These are phyloP conservation scores for Porites divaricata DNA, from an alignment of 92 coral and sea anemone species.

Conservation along the genomic window DNA sequence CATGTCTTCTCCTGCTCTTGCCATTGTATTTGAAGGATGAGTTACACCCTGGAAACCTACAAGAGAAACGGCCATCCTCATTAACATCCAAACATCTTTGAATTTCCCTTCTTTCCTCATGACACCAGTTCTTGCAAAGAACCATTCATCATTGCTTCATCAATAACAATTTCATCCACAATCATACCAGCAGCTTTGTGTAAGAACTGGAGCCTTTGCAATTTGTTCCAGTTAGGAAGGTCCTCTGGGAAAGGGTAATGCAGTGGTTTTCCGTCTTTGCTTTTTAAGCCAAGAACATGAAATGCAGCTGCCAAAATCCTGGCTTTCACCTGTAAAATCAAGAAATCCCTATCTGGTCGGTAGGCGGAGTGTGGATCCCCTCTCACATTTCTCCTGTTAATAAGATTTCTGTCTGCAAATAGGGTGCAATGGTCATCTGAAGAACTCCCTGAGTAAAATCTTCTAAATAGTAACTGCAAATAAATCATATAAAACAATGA, in stretches of 20 bases:
- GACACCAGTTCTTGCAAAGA: slow-evolving; percentile 6
- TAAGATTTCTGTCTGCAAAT: slow-evolving; percentile 35
- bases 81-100: slow-evolving; percentile 37
- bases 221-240: slow-evolving; percentile 4
- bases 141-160: slow-evolving; percentile 30
- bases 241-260: slow-evolving; percentile 24
- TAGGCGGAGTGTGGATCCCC: slow-evolving; percentile 59
- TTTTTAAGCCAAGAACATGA: slow-evolving; percentile 38
- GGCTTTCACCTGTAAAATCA: slow-evolving; percentile 36
- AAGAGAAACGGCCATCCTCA: slow-evolving; percentile 67
- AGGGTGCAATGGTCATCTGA: slow-evolving; percentile 48
- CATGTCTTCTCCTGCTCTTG: slow-evolving; percentile 66
- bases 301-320: slow-evolving; percentile 36
- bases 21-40: slow-evolving; percentile 70
- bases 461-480: background rate
- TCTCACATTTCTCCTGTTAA: slow-evolving; percentile 47
- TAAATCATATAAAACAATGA: background rate
- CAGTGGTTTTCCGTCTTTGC: background rate
- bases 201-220: background rate
- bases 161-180: slow-evolving; percentile 39
- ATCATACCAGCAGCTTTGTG: slow-evolving; percentile 28
- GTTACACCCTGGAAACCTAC: slow-evolving; percentile 67
- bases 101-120: slow-evolving; percentile 17
- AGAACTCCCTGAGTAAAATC: slow-evolving; percentile 1
- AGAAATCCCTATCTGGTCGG: slow-evolving; percentile 48